Evolutionary conservation across 2,113 vertebrate genomes (phyloP).

Genomic region (Diglossa brunneiventris): DNA sequence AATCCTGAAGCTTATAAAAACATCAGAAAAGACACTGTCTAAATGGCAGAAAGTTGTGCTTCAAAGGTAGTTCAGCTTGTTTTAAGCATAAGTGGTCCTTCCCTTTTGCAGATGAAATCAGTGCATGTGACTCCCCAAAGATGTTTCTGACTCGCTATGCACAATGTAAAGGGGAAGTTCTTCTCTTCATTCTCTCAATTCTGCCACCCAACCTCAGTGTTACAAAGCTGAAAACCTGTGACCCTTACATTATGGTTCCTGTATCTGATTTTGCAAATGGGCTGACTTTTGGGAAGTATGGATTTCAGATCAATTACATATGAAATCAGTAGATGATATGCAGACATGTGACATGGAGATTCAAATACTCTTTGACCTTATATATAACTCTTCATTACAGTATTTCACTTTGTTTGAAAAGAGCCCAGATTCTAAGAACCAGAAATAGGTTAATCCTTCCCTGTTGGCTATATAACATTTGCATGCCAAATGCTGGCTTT

Average conservation of each 20-base stretch:
- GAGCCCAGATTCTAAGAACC: neutral
- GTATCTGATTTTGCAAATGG: neutral
- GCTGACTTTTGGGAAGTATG: neutral
- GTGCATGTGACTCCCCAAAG: neutral
- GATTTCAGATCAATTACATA: neutral
- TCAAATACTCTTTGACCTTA: neutral
- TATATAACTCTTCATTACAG: neutral
- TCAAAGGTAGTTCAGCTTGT: neutral
- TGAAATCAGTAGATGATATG: neutral
- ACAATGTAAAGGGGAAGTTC: neutral
- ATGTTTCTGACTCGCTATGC: neutral
- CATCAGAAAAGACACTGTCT: neutral
- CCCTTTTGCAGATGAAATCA: neutral
- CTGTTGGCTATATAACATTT: neutral
- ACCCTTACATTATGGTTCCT: neutral
- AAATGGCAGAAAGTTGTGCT: neutral
- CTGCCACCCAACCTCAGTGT: neutral
- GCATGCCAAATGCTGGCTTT: neutral
- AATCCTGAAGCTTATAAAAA: neutral
- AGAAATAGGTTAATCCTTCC: conserved; percentile 22
- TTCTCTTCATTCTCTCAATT: neutral
- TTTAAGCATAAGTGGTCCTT: neutral
- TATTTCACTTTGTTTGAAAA: neutral
- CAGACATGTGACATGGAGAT: neutral
- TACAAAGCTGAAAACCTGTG: neutral